Evolutionary conservation across 2,797 vertebrate genomes (phyloP).

Genomic region (Micrastur ruficollis): DNA sequence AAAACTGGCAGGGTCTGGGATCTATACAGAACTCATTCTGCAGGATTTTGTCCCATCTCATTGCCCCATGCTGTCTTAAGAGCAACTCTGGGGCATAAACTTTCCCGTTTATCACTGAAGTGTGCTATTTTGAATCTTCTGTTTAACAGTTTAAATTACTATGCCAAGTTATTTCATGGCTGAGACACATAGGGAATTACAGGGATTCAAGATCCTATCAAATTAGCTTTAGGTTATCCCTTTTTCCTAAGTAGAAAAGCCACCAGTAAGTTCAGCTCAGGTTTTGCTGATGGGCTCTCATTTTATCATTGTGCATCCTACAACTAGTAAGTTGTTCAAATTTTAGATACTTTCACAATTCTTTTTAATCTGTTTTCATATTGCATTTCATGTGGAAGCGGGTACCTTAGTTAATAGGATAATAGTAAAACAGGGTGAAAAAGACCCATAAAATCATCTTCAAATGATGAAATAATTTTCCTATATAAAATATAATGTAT

Average conservation of each 20-base stretch:
- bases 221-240: background rate
- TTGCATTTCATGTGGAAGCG: background rate
- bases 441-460: background rate
- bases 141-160: background rate
- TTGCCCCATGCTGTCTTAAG: background rate
- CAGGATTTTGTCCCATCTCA: background rate
- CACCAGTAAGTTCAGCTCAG: background rate
- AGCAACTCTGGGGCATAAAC: background rate
- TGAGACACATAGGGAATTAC: background rate
- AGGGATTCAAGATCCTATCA: background rate
- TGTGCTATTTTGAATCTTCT: background rate
- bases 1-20: background rate
- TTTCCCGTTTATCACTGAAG: background rate
- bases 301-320: background rate
- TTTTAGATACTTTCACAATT: background rate
- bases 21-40: background rate
- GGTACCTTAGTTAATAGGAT: background rate
- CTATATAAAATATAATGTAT: background rate
- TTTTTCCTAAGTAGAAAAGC: background rate
- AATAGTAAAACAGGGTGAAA: background rate
- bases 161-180: background rate
- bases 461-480: background rate
- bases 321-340: background rate
- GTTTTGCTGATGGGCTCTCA: background rate
- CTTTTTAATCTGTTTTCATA: background rate